These are phyloP conservation scores for Oncorhynchus keta DNA, from an alignment of 2,113 vertebrate genomes.

Conservation along the genomic window DNA sequence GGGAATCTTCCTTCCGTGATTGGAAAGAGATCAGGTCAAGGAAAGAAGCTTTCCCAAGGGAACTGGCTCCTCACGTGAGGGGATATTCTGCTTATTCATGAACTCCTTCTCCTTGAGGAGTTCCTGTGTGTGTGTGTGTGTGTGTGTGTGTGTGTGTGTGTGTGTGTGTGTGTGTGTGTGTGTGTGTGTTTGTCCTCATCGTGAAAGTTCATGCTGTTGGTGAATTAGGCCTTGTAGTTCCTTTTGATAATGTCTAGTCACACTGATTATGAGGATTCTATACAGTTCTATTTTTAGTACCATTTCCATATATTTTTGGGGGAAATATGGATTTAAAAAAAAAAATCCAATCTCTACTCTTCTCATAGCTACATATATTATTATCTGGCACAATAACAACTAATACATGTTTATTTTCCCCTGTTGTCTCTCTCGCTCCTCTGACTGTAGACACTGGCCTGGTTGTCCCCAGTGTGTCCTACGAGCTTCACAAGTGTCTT, in stretches of 20 bases:
- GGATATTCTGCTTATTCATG: constrained; percentile 7
- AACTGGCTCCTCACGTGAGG: constrained; percentile 31
- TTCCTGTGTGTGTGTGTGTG: neutral
- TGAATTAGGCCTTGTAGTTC: neutral
- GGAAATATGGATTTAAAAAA: too few species aligned
- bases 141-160: neutral
- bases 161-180: neutral
- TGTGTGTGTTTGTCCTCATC: neutral
- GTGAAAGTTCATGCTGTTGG: neutral
- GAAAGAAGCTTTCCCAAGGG: constrained; percentile 36
- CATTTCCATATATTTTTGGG: neutral
- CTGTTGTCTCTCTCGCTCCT: neutral
- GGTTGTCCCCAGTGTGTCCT: constrained; percentile 91
- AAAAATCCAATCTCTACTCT: neutral
- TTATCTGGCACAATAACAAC: too few species aligned
- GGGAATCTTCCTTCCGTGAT: constrained; percentile 48
- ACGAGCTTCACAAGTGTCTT: constrained; percentile 92
- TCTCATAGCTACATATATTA: neutral
- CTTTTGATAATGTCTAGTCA: neutral
- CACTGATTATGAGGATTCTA: neutral
- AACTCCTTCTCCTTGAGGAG: neutral
- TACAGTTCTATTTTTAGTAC: neutral
- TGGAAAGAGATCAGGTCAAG: constrained; percentile 50
- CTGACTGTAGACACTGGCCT: constrained; percentile 84
- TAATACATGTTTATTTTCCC: too few species aligned